Conservation (phyloP, 2,113 vertebrate genomes). For the Actenoides lindsayi region DNA sequence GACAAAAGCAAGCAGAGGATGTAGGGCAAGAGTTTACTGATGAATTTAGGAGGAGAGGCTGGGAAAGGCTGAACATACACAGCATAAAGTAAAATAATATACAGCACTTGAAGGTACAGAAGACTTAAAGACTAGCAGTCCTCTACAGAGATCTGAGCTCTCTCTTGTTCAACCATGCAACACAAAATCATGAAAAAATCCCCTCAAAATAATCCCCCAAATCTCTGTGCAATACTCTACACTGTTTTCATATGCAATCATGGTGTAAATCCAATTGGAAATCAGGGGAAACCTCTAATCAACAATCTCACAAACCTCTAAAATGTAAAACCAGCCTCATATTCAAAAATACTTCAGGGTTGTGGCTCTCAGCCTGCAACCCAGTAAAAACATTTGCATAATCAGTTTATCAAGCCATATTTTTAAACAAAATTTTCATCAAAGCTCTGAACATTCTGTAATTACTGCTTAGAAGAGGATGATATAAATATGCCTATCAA, state of each 20-base stretch:
- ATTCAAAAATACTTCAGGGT: neutral
- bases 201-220: accelerated
- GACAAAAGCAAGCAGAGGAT: neutral
- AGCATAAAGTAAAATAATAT: neutral
- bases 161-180: neutral
- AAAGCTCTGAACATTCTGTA: neutral
- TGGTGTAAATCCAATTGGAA: neutral
- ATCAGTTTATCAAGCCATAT: neutral
- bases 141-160: neutral
- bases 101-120: neutral
- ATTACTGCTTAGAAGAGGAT: neutral
- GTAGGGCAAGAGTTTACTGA: neutral
- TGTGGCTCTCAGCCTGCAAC: neutral
- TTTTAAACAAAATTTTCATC: neutral
- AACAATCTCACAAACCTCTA: neutral
- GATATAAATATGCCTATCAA: neutral
- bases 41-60: neutral
- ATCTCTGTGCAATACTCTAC: neutral
- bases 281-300: neutral
- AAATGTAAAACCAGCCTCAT: neutral
- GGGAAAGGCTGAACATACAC: neutral
- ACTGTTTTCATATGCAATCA: neutral
- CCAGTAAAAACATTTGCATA: neutral
- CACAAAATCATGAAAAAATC: neutral
- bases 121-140: neutral